These are phyloP conservation scores for Leptatherina wallacei DNA, from an alignment of 2,797 vertebrate species.

Conservation along the genomic window DNA sequence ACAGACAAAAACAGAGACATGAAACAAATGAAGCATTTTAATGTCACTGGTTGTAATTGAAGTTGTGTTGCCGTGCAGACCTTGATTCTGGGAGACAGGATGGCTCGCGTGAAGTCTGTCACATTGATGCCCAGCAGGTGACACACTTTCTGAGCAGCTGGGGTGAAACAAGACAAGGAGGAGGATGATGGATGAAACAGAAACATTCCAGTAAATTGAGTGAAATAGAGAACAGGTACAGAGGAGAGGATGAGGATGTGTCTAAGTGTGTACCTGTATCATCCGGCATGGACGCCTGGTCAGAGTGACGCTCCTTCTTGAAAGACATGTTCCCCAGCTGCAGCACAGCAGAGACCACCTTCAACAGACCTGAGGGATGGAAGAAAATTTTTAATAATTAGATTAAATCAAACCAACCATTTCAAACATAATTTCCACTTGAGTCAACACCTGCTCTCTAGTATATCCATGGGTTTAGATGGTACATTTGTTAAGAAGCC, in stretches of 20 bases:
- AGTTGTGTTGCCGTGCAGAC: slow-evolving; percentile 51
- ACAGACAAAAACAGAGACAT: not conserved
- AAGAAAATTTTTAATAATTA: slow-evolving; percentile 3
- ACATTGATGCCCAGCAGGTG: slow-evolving; percentile 96
- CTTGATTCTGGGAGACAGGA: slow-evolving; percentile 96
- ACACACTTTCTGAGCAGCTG: slow-evolving; percentile 97
- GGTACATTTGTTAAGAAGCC: no score
- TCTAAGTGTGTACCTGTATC: slow-evolving; percentile 88
- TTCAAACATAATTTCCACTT: no score
- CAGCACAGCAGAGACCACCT: slow-evolving; percentile 92
- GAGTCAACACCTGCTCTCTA: no score
- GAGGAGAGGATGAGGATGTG: slow-evolving; percentile 52
- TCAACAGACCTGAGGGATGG: slow-evolving; percentile 87
- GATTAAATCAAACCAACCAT: no score
- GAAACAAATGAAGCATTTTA: no score
- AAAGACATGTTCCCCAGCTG: slow-evolving; percentile 96
- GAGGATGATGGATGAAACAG: not conserved
- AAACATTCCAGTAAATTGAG: not conserved
- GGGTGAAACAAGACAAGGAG: slow-evolving; percentile 16
- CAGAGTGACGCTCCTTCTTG: slow-evolving; percentile 96
- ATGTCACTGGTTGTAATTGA: no score
- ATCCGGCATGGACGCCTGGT: slow-evolving; percentile 97
- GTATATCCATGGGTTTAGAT: no score
- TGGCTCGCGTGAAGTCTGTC: slow-evolving; percentile 95
- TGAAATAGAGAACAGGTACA: not conserved